Evolutionary conservation across 2,888 invertebrate genomes (phyloP).

Genomic region (Acleris laterana): DNA sequence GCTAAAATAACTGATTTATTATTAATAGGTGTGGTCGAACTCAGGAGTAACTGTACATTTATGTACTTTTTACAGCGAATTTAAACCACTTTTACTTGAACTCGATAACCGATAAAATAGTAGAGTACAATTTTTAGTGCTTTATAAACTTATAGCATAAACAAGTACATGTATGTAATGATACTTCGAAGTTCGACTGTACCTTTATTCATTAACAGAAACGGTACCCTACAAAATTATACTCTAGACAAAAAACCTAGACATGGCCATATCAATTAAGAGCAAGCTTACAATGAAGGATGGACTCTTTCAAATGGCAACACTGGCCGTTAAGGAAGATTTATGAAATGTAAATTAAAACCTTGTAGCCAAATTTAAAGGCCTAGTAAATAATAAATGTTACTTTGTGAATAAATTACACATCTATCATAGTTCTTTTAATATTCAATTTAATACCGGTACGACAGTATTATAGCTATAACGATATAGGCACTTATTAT

Average conservation of each 20-base stretch:
- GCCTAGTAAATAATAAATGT: neutral
- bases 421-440: slow-evolving; percentile 34
- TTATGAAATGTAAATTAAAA: neutral
- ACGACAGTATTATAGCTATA: slow-evolving; percentile 6
- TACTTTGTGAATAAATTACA: slow-evolving; percentile 13
- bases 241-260: slow-evolving; percentile 50
- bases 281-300: slow-evolving; percentile 46
- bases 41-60: too few relatives aligned
- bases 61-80: too few relatives aligned
- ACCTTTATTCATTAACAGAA: neutral
- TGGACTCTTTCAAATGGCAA: slow-evolving; percentile 33
- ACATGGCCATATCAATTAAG: slow-evolving; percentile 63
- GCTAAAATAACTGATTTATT: too few relatives aligned
- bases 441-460: slow-evolving; percentile 50
- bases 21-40: too few relatives aligned
- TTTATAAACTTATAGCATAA: too few relatives aligned
- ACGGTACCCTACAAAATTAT: slow-evolving; percentile 38
- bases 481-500: too few relatives aligned
- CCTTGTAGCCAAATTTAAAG: slow-evolving; percentile 1
- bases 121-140: too few relatives aligned
- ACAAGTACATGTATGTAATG: too few relatives aligned
- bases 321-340: slow-evolving; percentile 8
- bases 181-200: too few relatives aligned
- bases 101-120: too few relatives aligned
- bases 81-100: too few relatives aligned